Base-by-base conservation (phyloP, 2,888 invertebrate genomes). In the Rotaria socialis region DNA sequence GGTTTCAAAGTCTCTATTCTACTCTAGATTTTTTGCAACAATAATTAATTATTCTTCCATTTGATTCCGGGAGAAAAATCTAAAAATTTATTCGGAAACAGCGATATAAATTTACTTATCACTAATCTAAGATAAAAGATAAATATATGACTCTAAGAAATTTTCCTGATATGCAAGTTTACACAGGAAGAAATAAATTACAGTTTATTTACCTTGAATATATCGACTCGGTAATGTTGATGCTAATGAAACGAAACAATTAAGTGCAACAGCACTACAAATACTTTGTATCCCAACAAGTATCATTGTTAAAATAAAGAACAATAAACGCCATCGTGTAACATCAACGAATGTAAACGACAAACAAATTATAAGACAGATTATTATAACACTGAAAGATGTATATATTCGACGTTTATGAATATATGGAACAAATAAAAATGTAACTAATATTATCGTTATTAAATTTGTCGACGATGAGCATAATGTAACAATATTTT, bases 241-340 rank as follows among this genome's bases (percentile, higher is more conserved):
- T n/a, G 80, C 47, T 47, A 80, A 80, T n/a, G 80, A 80, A 80
- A 47, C 47, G 11, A 43, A 47, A n/a, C 80, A 80, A 47, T 80
- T 80, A 1, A 80, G n/a, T 80, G 47, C 24, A 1, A 47, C 47
- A 6, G 80, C 8, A 80, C 80, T n/a, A n/a, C 43, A 24, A 14
- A n/a, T 4, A 80, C 80, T 80, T 43, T 80, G 80, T 47, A 80
- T 47, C 43, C 47, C 14, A 24, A 80, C 47, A 2, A 47, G 24
- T 80, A 80, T 4, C 80, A 80, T 80, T 2, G 80, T 80, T 11
- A 47, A 8, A 22, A n/a, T n/a, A 47, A 80, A 80, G 24, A 80
- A 80, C 14, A 24, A 14, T n/a, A 2, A 24, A 43, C 80, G 80
- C 80, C 80, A 80, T 24, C n/a, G 24, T 47, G 47, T 24, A 22